Evolutionary conservation across 2,113 vertebrate genomes (phyloP).

Genomic region (Colossoma macropomum): DNA sequence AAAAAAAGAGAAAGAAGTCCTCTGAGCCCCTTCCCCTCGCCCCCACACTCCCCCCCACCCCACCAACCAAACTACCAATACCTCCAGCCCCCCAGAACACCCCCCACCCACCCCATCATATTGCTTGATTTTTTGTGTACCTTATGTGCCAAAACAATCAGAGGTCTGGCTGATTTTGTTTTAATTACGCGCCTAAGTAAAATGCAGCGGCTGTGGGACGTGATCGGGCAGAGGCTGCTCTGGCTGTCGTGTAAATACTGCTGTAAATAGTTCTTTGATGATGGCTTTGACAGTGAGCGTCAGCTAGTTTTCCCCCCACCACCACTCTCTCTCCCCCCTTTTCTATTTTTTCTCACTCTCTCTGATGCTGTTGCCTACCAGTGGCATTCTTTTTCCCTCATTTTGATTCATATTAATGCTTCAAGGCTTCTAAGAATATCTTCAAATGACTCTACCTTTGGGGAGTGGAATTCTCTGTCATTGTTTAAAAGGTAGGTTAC

Average conservation of each 20-base stretch:
- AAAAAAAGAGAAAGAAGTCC: slow-evolving; percentile 62
- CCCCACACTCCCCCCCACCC: slow-evolving; percentile 39
- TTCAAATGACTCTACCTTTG: slow-evolving; percentile 93
- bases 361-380: slow-evolving; percentile 85
- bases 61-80: slow-evolving; percentile 39
- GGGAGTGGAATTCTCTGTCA: slow-evolving; percentile 89
- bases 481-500: slow-evolving; percentile 95
- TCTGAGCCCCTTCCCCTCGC: slow-evolving; percentile 44
- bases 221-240: slow-evolving; percentile 93
- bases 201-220: slow-evolving; percentile 95
- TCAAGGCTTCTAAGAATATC: slow-evolving; percentile 83
- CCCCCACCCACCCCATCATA: slow-evolving; percentile 71
- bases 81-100: slow-evolving; percentile 16
- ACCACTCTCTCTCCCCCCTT: slow-evolving; percentile 56
- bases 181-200: slow-evolving; percentile 93
- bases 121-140: slow-evolving; percentile 87
- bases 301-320: slow-evolving; percentile 87
- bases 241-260: slow-evolving; percentile 93
- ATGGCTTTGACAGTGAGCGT: slow-evolving; percentile 96
- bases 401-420: slow-evolving; percentile 82
- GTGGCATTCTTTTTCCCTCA: slow-evolving; percentile 78
- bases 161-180: slow-evolving; percentile 97
- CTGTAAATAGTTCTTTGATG: slow-evolving; percentile 96
- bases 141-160: slow-evolving; percentile 99
- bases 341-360: slow-evolving; percentile 82